A percentile compares a stretch with the other conserved stretches of the same genome.
These are phyloP conservation scores for Caenorhabditis imperialis DNA, from an alignment of 2,888 invertebrate genomes.

Conservation along the genomic window DNA sequence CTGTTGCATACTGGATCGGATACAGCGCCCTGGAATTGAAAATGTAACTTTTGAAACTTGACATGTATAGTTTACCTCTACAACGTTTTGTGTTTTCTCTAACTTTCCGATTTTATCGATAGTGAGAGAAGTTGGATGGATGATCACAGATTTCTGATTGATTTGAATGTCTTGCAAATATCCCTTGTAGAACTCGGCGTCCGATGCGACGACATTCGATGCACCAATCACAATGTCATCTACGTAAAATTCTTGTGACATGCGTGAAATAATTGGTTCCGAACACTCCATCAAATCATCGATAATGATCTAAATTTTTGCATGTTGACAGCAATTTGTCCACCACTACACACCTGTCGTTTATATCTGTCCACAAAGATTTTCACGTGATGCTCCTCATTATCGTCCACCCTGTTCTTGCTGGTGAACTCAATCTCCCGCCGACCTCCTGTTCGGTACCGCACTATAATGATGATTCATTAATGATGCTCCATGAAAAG, in stretches of 20 bases:
- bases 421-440: constrained; percentile 41
- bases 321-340: background rate
- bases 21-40: constrained; percentile 66
- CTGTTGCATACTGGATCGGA: constrained; percentile 71
- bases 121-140: constrained; percentile 63
- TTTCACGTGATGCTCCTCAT: constrained; percentile 64
- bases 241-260: constrained; percentile 72
- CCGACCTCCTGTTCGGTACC: constrained; percentile 55
- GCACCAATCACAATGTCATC: constrained; percentile 71
- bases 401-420: constrained; percentile 66
- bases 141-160: constrained; percentile 68
- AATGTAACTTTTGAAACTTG: background rate
- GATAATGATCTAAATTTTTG: constrained; percentile 54
- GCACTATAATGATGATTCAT: constrained; percentile 41
- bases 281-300: constrained; percentile 63
- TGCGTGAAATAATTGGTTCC: constrained; percentile 63
- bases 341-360: constrained; percentile 40
- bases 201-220: constrained; percentile 33
- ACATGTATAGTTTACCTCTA: constrained; percentile 56
- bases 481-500: constrained; percentile 8
- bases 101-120: constrained; percentile 63
- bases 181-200: constrained; percentile 59
- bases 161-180: constrained; percentile 75
- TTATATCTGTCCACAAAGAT: constrained; percentile 56
- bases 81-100: constrained; percentile 64